phyloP scores from a whole-genome alignment of 1,140 invertebrate species.

The Riptortus pedestris region DNA sequence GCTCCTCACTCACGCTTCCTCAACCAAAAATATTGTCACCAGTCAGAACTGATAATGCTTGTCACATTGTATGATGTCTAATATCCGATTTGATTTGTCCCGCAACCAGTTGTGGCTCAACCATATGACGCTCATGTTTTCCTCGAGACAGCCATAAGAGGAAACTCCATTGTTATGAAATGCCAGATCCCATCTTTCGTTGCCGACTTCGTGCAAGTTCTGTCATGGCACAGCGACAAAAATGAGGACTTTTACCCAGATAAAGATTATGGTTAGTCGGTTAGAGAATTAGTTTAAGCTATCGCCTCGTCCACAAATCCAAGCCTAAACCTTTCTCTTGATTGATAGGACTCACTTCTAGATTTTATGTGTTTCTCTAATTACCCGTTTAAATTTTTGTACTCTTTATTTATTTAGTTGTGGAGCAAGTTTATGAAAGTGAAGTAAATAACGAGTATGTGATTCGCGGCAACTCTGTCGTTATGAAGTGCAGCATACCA shows the following conservation, averaged over 20 bases:
- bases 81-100: not conserved
- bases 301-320: not conserved
- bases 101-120: slow-evolving; percentile 66
- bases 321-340: too few species aligned
- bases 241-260: slow-evolving; percentile 28
- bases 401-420: slow-evolving; percentile 50
- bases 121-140: slow-evolving; percentile 81
- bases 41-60: too few species aligned
- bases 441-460: slow-evolving; percentile 90
- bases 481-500: slow-evolving; percentile 85
- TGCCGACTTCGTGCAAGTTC: slow-evolving; percentile 77
- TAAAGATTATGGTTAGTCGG: slow-evolving; percentile 27
- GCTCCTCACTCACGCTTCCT: slow-evolving; percentile 11
- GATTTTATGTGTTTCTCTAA: too few species aligned
- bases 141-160: slow-evolving; percentile 86
- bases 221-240: slow-evolving; percentile 68
- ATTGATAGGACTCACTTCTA: too few species aligned
- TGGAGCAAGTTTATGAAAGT: slow-evolving; percentile 77
- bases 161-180: slow-evolving; percentile 82
- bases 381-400: too few species aligned
- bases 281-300: not conserved
- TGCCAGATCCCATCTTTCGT: slow-evolving; percentile 88
- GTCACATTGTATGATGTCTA: too few species aligned
- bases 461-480: slow-evolving; percentile 83
- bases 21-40: too few species aligned